Evolutionary conservation across 2,888 invertebrate species (phyloP).

Genomic region (Invenusta paracnida): DNA sequence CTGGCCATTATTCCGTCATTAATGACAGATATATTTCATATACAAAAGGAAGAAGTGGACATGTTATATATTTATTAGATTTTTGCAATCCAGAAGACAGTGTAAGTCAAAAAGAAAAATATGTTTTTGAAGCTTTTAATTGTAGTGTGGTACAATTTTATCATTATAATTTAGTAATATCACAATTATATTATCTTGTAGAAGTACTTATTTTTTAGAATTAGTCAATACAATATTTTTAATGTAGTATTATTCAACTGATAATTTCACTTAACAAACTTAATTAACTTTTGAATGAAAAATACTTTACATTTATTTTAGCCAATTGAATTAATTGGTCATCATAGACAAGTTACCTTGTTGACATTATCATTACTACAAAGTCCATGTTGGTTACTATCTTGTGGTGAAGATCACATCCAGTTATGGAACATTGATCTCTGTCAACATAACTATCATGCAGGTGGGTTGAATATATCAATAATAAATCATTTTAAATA

Average conservation of each 20-base stretch:
- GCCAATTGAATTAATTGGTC: background rate
- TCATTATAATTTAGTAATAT: too few species aligned
- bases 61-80: background rate
- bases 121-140: too few species aligned
- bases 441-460: background rate
- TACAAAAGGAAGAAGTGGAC: constrained; percentile 13
- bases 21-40: constrained; percentile 10
- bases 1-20: background rate
- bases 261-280: background rate
- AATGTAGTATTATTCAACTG: too few species aligned
- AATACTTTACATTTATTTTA: background rate
- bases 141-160: too few species aligned
- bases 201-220: too few species aligned
- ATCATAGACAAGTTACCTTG: background rate
- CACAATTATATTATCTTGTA: too few species aligned
- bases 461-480: background rate
- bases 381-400: background rate
- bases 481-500: too few species aligned
- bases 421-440: constrained; percentile 3
- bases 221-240: too few species aligned
- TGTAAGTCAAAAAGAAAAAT: background rate
- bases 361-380: background rate
- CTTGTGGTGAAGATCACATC: constrained; percentile 17
- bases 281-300: background rate
- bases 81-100: background rate